Evolutionary conservation across 2,797 vertebrate genomes (phyloP), one percentile per base, ranked within the genome.

Genomic region (Limnodromus scolopaceus): DNA sequence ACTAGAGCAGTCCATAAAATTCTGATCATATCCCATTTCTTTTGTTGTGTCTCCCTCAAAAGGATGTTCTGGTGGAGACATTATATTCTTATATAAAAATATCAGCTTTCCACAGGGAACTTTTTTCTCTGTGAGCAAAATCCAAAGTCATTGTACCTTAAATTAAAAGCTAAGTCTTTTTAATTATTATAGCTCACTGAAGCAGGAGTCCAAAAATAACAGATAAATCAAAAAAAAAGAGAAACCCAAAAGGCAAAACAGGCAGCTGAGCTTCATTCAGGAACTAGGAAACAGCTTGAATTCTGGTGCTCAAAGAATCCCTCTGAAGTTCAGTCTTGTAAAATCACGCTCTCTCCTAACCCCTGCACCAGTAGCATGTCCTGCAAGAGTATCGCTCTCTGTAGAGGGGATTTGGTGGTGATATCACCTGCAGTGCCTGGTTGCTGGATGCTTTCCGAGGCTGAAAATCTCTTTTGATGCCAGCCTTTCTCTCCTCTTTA

Each of bases 401-500:
- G 16, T 41, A 83, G 55, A 89, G 64, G 16, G 16, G 18, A 77
- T 94, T 89, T 91, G 78, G 86, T 89, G 75, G 60, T 74, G 68
- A 57, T 75, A 85, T 55, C 71, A 77, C 84, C 68, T 80, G 84
- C 78, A 84, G 96, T 68, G 89, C 51, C 66, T 66, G 66, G 54
- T 74, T 84, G 54, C 75, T 87, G 57, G 48, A 60, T 92, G 34
- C 69, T 82, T 81, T 91, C 83, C 57, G 23, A 79, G 64, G 55
- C 77, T 94, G 80, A 84, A 92, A 95, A 54, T 19, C 45, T 66
- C 55, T 94, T 94, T 88, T 92, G 66, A 93, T 92, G 55, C 48
- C 75, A 87, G 64, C 34, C 60, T 89, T 83, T 89, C 77, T 95
- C 60, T 92, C 14, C 2, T 69, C 70, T 87, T 60, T 46, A 57